Conservation (phyloP, 2,888 invertebrate species). For the Noctuana brunneofusca region DNA sequence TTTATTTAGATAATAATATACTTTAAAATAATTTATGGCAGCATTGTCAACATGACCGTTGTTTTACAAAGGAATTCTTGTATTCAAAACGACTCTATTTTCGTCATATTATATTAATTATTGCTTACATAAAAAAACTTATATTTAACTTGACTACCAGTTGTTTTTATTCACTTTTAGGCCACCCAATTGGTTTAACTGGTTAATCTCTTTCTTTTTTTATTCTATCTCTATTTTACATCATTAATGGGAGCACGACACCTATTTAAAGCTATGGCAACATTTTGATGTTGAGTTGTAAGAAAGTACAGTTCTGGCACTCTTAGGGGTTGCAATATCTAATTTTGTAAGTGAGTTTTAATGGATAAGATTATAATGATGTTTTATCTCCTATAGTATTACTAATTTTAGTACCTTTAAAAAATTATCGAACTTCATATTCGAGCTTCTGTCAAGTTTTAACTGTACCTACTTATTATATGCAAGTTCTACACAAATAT, state of each 20-base stretch:
- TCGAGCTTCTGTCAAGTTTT: slow-evolving; percentile 44
- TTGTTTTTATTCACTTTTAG: too few species aligned
- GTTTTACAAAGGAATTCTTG: too few species aligned
- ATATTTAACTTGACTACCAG: too few species aligned
- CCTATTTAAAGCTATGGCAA: not conserved
- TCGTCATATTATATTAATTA: too few species aligned
- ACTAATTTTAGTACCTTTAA: not conserved
- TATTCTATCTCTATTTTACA: too few species aligned
- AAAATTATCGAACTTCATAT: slow-evolving; percentile 28
- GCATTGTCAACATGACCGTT: too few species aligned
- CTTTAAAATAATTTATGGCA: slow-evolving; percentile 12
- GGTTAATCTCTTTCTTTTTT: too few species aligned
- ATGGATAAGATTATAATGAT: not conserved
- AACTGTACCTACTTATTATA: slow-evolving; percentile 38
- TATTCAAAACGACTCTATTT: too few species aligned
- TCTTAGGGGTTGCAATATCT: not conserved
- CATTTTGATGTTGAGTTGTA: not conserved
- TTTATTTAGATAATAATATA: not conserved
- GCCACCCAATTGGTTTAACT: too few species aligned
- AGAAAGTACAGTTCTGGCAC: not conserved
- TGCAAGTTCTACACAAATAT: slow-evolving; percentile 30
- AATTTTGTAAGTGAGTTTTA: not conserved
- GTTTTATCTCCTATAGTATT: not conserved
- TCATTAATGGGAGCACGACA: too few species aligned
- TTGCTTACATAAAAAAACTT: too few species aligned